These are phyloP conservation scores for Asbolus verrucosus DNA, from an alignment of 1,140 invertebrate genomes.

Conservation along the genomic window DNA sequence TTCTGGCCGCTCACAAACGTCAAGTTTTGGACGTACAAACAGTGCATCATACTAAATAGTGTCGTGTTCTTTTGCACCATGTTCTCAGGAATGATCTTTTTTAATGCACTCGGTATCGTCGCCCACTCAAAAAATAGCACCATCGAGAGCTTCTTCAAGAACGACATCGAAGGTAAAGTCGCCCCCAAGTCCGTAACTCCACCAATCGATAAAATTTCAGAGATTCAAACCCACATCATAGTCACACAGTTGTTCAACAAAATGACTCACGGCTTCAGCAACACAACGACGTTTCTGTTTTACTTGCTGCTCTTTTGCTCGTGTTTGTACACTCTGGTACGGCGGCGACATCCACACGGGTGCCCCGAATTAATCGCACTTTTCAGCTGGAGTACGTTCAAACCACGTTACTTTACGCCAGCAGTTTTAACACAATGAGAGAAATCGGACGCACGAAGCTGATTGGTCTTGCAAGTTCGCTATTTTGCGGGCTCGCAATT, in stretches of 20 bases:
- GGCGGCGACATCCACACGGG: neutral
- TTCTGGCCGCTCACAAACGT: slow-evolving; percentile 15
- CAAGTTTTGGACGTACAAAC: neutral
- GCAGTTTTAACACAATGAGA: neutral
- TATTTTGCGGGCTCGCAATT: neutral
- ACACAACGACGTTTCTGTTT: neutral
- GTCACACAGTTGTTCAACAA: neutral
- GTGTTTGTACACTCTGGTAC: slow-evolving; percentile 7
- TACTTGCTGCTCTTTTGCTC: neutral
- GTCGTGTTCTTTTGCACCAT: neutral
- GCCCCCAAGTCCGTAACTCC: too few relatives aligned
- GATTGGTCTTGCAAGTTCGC: neutral
- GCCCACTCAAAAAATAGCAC: neutral
- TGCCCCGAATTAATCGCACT: neutral
- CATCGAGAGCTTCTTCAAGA: neutral
- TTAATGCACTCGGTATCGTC: slow-evolving; percentile 8
- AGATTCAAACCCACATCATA: neutral
- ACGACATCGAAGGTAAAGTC: neutral
- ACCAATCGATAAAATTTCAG: too few relatives aligned
- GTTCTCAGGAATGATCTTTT: slow-evolving; percentile 13
- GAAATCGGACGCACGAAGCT: neutral
- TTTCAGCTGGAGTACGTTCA: slow-evolving; percentile 11
- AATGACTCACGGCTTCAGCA: neutral
- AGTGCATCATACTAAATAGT: slow-evolving; percentile 9
- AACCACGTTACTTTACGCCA: slow-evolving; percentile 1